A percentile compares a stretch with the other conserved stretches of the same genome.
Conservation (phyloP, 2,888 invertebrate species). For the Hydroisotoma schaefferi region DNA sequence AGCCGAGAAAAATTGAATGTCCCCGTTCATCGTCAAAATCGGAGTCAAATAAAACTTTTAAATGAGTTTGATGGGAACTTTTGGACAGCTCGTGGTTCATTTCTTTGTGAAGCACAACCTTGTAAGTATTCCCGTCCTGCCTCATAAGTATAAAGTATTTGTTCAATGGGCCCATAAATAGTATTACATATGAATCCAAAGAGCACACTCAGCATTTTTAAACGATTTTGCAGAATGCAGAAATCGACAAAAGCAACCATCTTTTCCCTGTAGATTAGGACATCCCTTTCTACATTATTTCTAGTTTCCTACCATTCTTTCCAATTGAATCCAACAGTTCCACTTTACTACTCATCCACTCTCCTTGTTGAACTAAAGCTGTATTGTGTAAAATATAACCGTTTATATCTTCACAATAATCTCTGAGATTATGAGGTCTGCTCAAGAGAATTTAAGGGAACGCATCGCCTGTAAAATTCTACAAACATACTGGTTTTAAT, state of each 20-base stretch:
- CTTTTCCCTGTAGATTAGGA: too few species aligned
- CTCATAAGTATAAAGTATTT: slow-evolving; percentile 15
- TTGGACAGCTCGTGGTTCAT: not conserved
- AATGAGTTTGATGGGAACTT: slow-evolving; percentile 15
- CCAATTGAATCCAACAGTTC: too few species aligned
- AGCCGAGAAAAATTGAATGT: slow-evolving; percentile 9
- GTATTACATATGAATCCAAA: slow-evolving; percentile 13
- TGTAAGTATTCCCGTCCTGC: slow-evolving; percentile 2
- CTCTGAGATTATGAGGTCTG: too few species aligned
- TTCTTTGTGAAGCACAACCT: not conserved
- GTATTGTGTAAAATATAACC: too few species aligned
- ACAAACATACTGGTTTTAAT: too few species aligned
- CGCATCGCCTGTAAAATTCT: too few species aligned
- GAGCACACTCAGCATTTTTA: slow-evolving; percentile 19
- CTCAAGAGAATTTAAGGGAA: too few species aligned
- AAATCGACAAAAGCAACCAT: slow-evolving; percentile 7
- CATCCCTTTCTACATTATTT: too few species aligned
- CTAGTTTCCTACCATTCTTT: too few species aligned
- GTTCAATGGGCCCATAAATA: slow-evolving; percentile 19
- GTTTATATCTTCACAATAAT: too few species aligned
- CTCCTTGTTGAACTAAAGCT: too few species aligned
- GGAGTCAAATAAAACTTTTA: slow-evolving; percentile 17
- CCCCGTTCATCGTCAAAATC: slow-evolving; percentile 2
- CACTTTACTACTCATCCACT: too few species aligned
- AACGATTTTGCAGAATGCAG: slow-evolving; percentile 17